Evolutionary conservation across 2,888 invertebrate genomes (phyloP).

Genomic region (Venusia cambrica): DNA sequence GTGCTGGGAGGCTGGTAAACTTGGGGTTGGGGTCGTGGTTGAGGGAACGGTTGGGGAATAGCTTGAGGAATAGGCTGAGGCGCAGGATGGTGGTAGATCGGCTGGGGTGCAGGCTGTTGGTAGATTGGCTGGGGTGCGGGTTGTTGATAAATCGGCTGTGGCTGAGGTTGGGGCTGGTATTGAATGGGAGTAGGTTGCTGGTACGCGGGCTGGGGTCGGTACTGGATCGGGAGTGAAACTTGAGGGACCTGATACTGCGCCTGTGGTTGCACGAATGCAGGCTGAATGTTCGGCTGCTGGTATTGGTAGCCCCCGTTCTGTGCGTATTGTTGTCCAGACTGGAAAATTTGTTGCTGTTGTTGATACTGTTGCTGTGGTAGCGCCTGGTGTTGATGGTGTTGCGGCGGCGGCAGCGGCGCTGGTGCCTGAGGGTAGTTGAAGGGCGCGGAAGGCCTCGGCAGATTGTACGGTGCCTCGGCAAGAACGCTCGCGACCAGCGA

Average conservation of each 20-base stretch:
- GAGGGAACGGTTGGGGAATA: conserved; percentile 25
- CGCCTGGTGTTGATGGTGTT: conserved; percentile 30
- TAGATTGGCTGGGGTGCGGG: conserved; percentile 21
- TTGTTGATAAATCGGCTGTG: conserved; percentile 25
- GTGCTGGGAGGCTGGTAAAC: conserved; percentile 33
- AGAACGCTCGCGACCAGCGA: conserved; percentile 55
- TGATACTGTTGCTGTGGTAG: conserved; percentile 26
- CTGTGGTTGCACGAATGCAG: conserved; percentile 20
- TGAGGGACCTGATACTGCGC: conserved; percentile 20
- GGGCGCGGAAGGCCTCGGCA: conserved; percentile 58
- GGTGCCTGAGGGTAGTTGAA: conserved; percentile 49
- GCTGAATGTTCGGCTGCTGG: conserved; percentile 36
- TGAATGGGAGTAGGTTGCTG: too few species aligned
- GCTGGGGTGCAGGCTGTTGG: too few species aligned
- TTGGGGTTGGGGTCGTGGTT: too few species aligned
- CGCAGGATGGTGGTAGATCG: conserved; percentile 10
- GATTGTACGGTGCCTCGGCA: conserved; percentile 67
- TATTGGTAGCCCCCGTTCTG: conserved; percentile 45
- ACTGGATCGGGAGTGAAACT: conserved; percentile 13
- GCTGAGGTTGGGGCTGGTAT: too few species aligned
- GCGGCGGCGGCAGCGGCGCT: conserved; percentile 32
- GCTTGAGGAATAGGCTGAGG: conserved; percentile 19
- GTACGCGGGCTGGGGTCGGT: conserved; percentile 16
- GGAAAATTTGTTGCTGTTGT: conserved; percentile 28
- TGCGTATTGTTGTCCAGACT: conserved; percentile 32